Base-by-base conservation (phyloP, 30 jellyfish, hydroid and myxozoan genomes). In the Aurelia sp. region DNA sequence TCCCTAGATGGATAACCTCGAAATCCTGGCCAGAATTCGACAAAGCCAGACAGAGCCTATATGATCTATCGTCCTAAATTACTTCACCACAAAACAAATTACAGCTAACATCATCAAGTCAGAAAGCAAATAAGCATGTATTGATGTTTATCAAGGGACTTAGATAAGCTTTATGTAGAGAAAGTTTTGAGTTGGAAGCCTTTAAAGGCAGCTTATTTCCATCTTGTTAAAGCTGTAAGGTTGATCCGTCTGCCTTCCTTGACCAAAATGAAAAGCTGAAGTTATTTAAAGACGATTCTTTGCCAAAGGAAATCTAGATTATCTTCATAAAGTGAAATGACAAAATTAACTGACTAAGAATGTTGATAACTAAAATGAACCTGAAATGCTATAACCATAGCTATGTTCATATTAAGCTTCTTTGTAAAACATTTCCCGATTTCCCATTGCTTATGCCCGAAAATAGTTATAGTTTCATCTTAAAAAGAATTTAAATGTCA, bases 121-220 rank as follows among this genome's bases (percentile, higher is more conserved):
- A 59, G 11, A 60, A 30, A 40, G 87, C 77, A 76, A 76, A 76
- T 50, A 76, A 50, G 41, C 30, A 20, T 35, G 76, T 33, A 76
- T 58, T 74, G 69, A 13, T 76, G 44, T 76, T 76, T 76, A 64
- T 67, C 20, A 27, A 76, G 67, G 62, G 87, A 76, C 87, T 61
- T 35, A 64, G 74, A 76, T 1, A 16, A 63, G 87, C 63, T 76
- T 58, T 40, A 55, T 21, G 52, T 21, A 47, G 6, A 17, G 52
- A 55, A 64, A 47, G 52, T 64, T 64, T 64, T 64, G 75, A 21
- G 33, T 4, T 64, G 19, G 75, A 64, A 64, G 44, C 41, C 41
- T 21, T 64, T 64, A 13, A 38, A n/a, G 75, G 44, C 15, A 64
- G 44, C 18, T 64, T 21, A 64, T 20, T 13, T 21, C 55, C 44